Percentiles rank a stretch among this genome's conserved stretches.
Conservation (phyloP, 2,888 invertebrate species). For the Campoplex capitator region DNA sequence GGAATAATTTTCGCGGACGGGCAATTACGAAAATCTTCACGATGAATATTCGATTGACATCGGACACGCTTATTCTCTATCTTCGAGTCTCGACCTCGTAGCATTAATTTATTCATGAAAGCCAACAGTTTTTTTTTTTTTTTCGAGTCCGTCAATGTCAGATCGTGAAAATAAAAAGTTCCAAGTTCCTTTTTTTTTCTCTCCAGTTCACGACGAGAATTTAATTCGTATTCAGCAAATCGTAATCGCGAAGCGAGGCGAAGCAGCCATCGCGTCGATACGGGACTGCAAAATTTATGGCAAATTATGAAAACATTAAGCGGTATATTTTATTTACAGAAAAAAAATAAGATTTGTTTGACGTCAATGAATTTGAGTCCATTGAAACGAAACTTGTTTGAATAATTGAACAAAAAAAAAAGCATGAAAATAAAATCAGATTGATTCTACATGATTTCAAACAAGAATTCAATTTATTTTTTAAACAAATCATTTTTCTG, state of each 20-base stretch:
- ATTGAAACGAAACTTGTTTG: conserved; percentile 4
- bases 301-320: conserved; percentile 3
- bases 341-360: background rate
- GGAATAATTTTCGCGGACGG: conserved; percentile 27
- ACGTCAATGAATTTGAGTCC: background rate
- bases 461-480: background rate
- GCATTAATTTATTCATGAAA: conserved; percentile 52
- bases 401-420: background rate
- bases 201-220: background rate
- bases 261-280: background rate
- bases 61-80: conserved; percentile 56
- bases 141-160: conserved; percentile 22
- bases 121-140: conserved; percentile 41
- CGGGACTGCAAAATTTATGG: conserved; percentile 18
- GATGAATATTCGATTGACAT: conserved; percentile 55
- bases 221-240: background rate
- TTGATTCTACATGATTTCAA: background rate
- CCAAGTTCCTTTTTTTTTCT: background rate
- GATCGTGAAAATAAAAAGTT: conserved; percentile 13
- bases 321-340: background rate
- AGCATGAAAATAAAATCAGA: background rate
- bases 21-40: conserved; percentile 44
- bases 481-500: conserved; percentile 1
- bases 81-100: background rate
- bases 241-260: background rate